Conservation (phyloP, 1,140 invertebrate genomes). For the Portunus trituberculatus region DNA sequence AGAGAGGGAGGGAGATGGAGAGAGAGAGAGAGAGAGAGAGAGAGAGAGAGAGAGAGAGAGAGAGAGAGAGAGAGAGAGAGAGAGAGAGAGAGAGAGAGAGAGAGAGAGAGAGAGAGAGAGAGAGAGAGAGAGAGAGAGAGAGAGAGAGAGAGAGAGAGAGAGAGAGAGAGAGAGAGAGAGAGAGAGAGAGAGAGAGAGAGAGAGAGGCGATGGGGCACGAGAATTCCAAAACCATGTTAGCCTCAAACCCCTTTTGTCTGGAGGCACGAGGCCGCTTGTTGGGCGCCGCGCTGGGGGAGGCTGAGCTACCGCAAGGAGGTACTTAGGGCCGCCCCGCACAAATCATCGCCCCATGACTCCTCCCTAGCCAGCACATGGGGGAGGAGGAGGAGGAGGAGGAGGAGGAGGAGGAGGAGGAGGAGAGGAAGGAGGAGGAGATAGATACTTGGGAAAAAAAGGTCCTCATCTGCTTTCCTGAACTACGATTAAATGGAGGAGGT, state of each 20-base stretch:
- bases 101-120: not conserved
- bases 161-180: not conserved
- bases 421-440: not conserved
- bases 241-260: constrained; percentile 63
- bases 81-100: not conserved
- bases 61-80: not conserved
- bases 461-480: no score
- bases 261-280: constrained; percentile 61
- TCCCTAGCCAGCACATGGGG: not conserved
- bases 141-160: no score
- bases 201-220: constrained; percentile 36
- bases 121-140: no score
- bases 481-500: not conserved
- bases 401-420: not conserved
- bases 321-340: not conserved
- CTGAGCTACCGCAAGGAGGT: constrained; percentile 55
- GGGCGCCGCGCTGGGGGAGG: not conserved
- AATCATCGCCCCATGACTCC: not conserved
- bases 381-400: not conserved
- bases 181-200: not conserved
- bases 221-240: constrained; percentile 67
- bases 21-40: no score
- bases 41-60: no score
- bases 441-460: not conserved
- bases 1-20: not conserved